Base-by-base conservation (phyloP, 1,140 invertebrate genomes). In the Physella acuta region DNA sequence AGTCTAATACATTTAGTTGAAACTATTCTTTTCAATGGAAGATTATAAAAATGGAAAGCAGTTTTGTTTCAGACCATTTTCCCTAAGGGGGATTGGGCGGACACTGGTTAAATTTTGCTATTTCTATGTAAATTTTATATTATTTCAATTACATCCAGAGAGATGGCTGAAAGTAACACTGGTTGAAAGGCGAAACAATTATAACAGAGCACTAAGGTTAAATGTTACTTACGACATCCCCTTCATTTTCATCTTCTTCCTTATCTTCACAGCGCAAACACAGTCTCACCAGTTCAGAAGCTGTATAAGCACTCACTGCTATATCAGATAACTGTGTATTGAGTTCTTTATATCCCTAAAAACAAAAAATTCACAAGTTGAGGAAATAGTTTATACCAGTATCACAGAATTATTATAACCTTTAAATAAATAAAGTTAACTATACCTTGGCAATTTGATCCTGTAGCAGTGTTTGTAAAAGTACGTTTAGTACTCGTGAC, bases 401-500 rank as follows among this genome's bases (percentile, higher is more conserved):
- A 26, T 24, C 52, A 31, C 5, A 16, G 44, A 63, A 37, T 30
- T 24, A 39, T 49, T 49, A 8, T 39, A 14, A n/a, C 37, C 3
- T 17, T 44, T 51, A 2, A 4, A 51, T 30, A 51, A n/a, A 36
- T 4, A 44, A 44, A 0, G 0, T 24, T 51, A 24, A 20, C 61
- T 66, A 70, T 58, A 84, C 82, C 80, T 84, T 80, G 24, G 81
- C 74, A 26, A 84, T 79, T 51, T 79, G 73, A 72, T 84, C 82
- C 62, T 84, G 82, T 8, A 83, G 67, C 33, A 84, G 61, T 4
- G 82, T 84, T 71, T 84, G 82, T 20, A 84, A 71, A 8, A 84
- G 64, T 20, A 81, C 70, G 3, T 70, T 73, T 1, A 84, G 69
- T 16, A 80, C 74, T 31, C 77, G 70, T 14, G 75, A 72, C n/a